Conservation (phyloP, 2,113 vertebrate genomes). For the Thunnus maccoyii region DNA sequence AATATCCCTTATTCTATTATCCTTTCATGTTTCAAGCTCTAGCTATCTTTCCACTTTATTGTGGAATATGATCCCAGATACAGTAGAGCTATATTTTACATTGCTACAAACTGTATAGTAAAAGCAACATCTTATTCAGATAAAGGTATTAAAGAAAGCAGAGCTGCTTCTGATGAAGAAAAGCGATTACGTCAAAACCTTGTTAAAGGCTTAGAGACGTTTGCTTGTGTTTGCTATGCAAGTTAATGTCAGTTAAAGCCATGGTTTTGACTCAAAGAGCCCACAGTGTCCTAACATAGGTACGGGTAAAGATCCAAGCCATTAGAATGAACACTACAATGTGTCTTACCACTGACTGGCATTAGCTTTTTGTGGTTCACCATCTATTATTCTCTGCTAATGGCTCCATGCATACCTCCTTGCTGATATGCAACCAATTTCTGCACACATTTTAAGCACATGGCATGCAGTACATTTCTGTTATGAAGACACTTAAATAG, state of each 20-base stretch:
- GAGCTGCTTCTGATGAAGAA: conserved; percentile 9
- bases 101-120: conserved; percentile 5
- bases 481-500: conserved; percentile 26
- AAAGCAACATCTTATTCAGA: conserved; percentile 30
- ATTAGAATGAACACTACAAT: conserved; percentile 46
- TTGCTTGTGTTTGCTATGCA: conserved; percentile 46
- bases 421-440: conserved; percentile 34
- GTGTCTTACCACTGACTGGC: conserved; percentile 35
- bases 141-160: not conserved
- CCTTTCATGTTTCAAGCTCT: conserved; percentile 49
- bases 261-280: conserved; percentile 34
- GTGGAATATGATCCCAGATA: conserved; percentile 15
- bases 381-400: conserved; percentile 55
- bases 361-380: conserved; percentile 60
- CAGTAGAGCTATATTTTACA: conserved; percentile 9
- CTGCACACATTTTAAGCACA: conserved; percentile 25
- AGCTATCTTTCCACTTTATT: conserved; percentile 17
- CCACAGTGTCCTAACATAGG: conserved; percentile 2
- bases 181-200: conserved; percentile 31
- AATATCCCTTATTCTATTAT: conserved; percentile 58
- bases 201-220: conserved; percentile 44
- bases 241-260: conserved; percentile 28
- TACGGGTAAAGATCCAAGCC: conserved; percentile 22
- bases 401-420: conserved; percentile 43
- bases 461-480: conserved; percentile 20